These are phyloP conservation scores for Carassius auratus DNA, from an alignment of 2,113 vertebrate genomes.

Conservation along the genomic window DNA sequence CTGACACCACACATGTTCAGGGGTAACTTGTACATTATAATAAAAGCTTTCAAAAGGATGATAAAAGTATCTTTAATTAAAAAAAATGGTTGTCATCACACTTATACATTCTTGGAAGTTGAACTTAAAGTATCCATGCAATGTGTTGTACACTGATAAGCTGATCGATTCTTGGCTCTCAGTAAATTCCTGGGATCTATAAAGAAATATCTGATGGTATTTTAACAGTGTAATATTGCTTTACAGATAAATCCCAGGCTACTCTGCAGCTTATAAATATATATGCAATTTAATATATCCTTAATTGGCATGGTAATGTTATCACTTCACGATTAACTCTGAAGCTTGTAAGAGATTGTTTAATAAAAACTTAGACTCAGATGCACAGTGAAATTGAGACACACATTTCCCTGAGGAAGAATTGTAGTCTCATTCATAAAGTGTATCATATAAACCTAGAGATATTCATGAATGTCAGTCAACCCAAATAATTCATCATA, in stretches of 20 bases:
- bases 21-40: not conserved
- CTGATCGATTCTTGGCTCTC: not conserved
- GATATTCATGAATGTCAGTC: not conserved
- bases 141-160: not conserved
- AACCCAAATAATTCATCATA: not conserved
- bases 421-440: not conserved
- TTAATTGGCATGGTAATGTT: slow-evolving; percentile 15
- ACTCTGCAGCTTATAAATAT: not conserved
- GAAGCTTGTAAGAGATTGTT: not conserved
- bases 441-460: not conserved
- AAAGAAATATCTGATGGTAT: slow-evolving; percentile 2
- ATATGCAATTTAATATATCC: slow-evolving; percentile 10
- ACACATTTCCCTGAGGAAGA: not conserved
- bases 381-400: not conserved
- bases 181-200: not conserved
- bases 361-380: slow-evolving; percentile 12
- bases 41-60: not conserved
- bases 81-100: slow-evolving; percentile 16
- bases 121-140: slow-evolving; percentile 3
- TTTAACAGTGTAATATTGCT: not conserved
- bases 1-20: not conserved
- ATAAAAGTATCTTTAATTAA: not conserved
- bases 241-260: slow-evolving; percentile 1
- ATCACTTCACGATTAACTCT: not conserved
- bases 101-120: slow-evolving; percentile 40